Percentiles rank a stretch among this genome's conserved stretches.
phyloP scores from a whole-genome alignment of 1,140 invertebrate species.

The Neodiprion virginianus region DNA sequence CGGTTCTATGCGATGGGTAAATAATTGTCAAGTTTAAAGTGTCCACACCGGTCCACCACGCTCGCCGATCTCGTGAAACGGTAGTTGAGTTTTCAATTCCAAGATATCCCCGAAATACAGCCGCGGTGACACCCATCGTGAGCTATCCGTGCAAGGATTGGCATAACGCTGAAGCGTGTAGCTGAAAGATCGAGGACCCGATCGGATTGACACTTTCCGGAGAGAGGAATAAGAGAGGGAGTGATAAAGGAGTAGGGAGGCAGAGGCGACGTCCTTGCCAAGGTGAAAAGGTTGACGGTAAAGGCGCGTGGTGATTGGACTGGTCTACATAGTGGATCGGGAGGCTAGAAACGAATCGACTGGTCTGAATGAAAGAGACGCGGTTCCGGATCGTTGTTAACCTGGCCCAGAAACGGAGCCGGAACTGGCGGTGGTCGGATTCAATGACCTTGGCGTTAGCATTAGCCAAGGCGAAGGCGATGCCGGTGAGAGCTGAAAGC shows the following conservation, averaged over 20 bases:
- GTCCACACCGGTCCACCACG: too few species aligned
- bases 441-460: slow-evolving; percentile 1
- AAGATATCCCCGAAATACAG: background rate
- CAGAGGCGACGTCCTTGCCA: background rate
- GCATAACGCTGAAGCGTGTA: too few species aligned
- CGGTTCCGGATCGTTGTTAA: background rate
- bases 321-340: too few species aligned
- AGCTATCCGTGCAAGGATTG: too few species aligned
- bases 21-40: too few species aligned
- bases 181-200: too few species aligned
- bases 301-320: background rate
- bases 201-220: too few species aligned
- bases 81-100: background rate
- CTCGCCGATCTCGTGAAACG: too few species aligned
- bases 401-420: background rate
- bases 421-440: background rate
- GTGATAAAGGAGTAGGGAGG: too few species aligned
- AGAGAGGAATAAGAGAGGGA: too few species aligned
- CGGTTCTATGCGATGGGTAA: too few species aligned
- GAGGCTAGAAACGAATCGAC: background rate
- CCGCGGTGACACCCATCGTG: background rate
- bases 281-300: background rate
- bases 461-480: slow-evolving; percentile 2
- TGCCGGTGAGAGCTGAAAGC: background rate
- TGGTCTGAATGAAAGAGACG: background rate